Evolutionary conservation across 2,888 invertebrate species (phyloP), one percentile per base, ranked within the genome.

Genomic region (Perdita meconis): DNA sequence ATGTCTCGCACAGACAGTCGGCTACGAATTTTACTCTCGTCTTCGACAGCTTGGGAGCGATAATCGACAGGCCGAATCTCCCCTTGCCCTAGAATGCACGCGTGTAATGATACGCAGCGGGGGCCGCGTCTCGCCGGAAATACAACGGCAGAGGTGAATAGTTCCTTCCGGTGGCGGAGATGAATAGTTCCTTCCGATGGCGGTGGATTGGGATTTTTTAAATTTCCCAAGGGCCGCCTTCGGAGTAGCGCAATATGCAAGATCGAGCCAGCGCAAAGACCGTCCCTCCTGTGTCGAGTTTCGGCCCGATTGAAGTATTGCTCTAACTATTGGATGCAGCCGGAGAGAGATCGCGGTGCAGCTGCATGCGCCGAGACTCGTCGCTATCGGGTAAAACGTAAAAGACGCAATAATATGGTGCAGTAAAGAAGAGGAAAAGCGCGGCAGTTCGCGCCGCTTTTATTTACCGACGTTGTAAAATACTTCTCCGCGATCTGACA

Each of bases 151-250:
- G 53, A 80, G 69, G 73, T 50, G 67, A 70, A 70, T 65, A 57
- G 69, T 40, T 66, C 13, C 34, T n/a, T n/a, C n/a, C n/a, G n/a
- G n/a, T n/a, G n/a, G n/a, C n/a, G n/a, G n/a, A n/a, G n/a, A 34
- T 50, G 44, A 8, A 47, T 63, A 56, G 53, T 76, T 40, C 22
- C 76, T 19, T 38, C n/a, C 55, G 24, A 26, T 10, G 44, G 5
- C 42, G 47, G 44, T 6, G 66, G 69, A 55, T 42, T 42, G 76
- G 81, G 81, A 81, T 82, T 82, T 82, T 82, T 82, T 80, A 80
- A 82, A 82, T 82, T 82, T 82, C 82, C 81, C 80, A 30, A 6
- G 80, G 65, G 81, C 47, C 19, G 66, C 1, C 8, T 8, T 2
- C n/a, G n/a, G 6, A 38, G 26, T 6, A 22, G 47, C 67, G 73